phyloP scores from a whole-genome alignment of 1,140 invertebrate species.

The Drosophila ananassae region DNA sequence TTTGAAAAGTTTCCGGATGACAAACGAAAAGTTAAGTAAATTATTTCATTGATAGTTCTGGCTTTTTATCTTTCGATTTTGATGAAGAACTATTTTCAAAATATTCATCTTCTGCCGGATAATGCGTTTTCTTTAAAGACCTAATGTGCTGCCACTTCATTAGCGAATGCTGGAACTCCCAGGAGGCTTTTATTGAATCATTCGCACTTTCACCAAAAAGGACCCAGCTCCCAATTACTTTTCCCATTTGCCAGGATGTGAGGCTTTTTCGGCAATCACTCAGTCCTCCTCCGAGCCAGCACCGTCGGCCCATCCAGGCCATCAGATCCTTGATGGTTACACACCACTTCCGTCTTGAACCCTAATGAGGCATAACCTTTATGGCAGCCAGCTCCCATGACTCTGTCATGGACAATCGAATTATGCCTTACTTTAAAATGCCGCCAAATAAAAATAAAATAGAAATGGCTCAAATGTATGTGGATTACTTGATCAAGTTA shows the following conservation, averaged over 20 bases:
- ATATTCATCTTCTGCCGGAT: not conserved
- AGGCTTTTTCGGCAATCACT: conserved; percentile 29
- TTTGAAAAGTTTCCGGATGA: conserved; percentile 17
- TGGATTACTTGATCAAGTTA: conserved; percentile 36
- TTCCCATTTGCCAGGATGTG: conserved; percentile 2
- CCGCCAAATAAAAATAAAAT: conserved; percentile 15
- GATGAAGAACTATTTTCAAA: not conserved
- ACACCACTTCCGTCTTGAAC: conserved; percentile 12
- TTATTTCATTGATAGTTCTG: not conserved
- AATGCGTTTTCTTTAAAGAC: conserved; percentile 2
- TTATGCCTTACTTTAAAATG: conserved; percentile 31
- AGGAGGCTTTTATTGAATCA: conserved; percentile 4
- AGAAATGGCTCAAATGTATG: not conserved
- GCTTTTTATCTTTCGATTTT: not conserved
- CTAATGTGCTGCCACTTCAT: conserved; percentile 40
- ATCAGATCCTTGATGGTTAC: conserved; percentile 4
- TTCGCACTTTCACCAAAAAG: conserved; percentile 39
- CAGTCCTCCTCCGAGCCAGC: conserved; percentile 7
- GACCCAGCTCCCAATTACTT: conserved; percentile 15
- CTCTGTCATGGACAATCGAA: conserved; percentile 36
- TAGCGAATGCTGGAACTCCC: conserved; percentile 14
- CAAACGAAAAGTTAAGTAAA: conserved; percentile 4
- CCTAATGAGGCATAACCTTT: conserved; percentile 43
- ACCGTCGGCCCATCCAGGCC: not conserved
- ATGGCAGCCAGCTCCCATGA: conserved; percentile 7